Evolutionary conservation across 2,888 invertebrate genomes (phyloP).

Genomic region (Aspidapion aeneum): DNA sequence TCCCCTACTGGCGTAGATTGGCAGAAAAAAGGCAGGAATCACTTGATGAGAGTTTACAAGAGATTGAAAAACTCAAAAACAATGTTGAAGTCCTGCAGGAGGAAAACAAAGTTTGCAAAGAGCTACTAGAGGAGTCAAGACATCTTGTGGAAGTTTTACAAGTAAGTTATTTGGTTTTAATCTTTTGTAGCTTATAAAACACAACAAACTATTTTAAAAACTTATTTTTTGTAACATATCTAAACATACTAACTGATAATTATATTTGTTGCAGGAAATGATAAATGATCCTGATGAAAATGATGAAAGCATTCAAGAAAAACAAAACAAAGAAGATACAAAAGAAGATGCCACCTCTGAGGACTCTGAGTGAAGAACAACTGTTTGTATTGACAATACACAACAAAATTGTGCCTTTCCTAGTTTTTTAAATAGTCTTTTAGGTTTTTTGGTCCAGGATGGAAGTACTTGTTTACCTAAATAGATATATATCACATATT

Average conservation of each 20-base stretch:
- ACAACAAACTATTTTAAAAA: too few relatives aligned
- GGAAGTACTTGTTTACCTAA: too few relatives aligned
- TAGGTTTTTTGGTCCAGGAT: too few relatives aligned
- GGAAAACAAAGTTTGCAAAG: slow-evolving; percentile 63
- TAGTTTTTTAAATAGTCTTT: too few relatives aligned
- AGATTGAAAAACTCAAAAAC: slow-evolving; percentile 61
- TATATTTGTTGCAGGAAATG: slow-evolving; percentile 19
- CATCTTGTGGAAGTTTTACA: slow-evolving; percentile 72
- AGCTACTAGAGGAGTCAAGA: slow-evolving; percentile 72
- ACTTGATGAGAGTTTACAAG: slow-evolving; percentile 67
- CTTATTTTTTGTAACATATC: too few relatives aligned
- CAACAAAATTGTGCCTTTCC: too few relatives aligned
- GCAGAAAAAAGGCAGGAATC: slow-evolving; percentile 72
- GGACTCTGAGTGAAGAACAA: too few relatives aligned
- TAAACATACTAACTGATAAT: too few relatives aligned
- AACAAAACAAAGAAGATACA: neutral
- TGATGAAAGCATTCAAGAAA: neutral
- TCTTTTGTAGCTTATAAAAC: too few relatives aligned
- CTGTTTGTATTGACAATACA: too few relatives aligned
- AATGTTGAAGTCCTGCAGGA: slow-evolving; percentile 50
- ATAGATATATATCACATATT: too few relatives aligned
- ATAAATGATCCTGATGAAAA: slow-evolving; percentile 12
- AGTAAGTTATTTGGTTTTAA: slow-evolving; percentile 45
- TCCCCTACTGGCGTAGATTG: slow-evolving; percentile 72
- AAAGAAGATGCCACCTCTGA: neutral